Conservation (phyloP, 2,797 vertebrate genomes). For the Calcarius lapponicus region DNA sequence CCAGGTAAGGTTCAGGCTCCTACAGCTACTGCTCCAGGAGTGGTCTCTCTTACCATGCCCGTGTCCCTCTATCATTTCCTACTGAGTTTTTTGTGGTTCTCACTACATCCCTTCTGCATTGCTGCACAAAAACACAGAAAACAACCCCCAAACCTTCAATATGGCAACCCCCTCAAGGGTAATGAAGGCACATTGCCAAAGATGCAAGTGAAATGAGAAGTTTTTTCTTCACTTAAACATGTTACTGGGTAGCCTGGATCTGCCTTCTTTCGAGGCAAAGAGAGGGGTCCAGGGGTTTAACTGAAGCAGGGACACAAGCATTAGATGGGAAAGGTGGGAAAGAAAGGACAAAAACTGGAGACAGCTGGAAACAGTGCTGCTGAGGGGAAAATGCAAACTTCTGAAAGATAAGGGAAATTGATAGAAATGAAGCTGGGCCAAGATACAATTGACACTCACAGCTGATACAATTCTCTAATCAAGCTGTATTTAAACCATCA, state of each 20-base stretch:
- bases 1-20: not conserved
- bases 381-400: not conserved
- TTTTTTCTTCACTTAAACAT: not conserved
- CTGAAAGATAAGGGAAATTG: not conserved
- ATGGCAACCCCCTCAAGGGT: not conserved
- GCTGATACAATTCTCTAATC: not conserved
- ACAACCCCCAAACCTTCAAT: not conserved
- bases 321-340: not conserved
- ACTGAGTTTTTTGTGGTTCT: not conserved
- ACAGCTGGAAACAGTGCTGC: not conserved
- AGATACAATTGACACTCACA: not conserved
- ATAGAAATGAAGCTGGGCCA: not conserved
- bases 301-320: not conserved
- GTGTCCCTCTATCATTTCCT: not conserved
- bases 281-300: not conserved
- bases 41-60: not conserved
- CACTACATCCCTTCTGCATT: not conserved
- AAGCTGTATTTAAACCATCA: not conserved
- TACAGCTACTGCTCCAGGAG: not conserved
- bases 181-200: not conserved
- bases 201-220: not conserved
- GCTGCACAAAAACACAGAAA: not conserved
- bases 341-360: not conserved
- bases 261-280: not conserved
- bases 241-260: rapidly evolving